Conservation (phyloP, 1,140 invertebrate species). For the Micrasema longulum region DNA sequence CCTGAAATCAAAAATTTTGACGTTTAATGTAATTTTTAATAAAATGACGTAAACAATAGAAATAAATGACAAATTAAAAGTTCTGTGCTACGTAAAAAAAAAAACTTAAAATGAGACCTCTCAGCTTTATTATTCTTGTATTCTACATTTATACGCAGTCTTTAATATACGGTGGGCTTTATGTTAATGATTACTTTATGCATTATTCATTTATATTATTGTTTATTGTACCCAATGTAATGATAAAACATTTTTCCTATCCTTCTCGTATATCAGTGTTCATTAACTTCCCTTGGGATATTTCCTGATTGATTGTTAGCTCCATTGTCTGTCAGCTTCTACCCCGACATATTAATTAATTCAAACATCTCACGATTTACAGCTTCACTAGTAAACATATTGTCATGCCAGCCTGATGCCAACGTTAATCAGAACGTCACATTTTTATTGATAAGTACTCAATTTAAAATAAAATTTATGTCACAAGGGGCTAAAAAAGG, state of each 20-base stretch:
- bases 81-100: neutral
- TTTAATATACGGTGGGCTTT: constrained; percentile 6
- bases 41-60: neutral
- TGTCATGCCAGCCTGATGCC: no score
- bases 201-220: no score
- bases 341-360: constrained; percentile 33
- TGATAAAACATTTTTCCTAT: no score
- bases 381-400: no score
- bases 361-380: constrained; percentile 23
- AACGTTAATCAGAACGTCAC: no score
- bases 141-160: constrained; percentile 12
- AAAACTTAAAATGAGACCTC: constrained; percentile 28
- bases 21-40: neutral
- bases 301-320: constrained; percentile 44
- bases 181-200: no score
- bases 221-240: no score
- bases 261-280: no score
- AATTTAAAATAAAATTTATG: no score
- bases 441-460: no score
- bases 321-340: constrained; percentile 44
- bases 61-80: neutral
- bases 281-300: no score
- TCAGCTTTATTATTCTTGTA: neutral
- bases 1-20: constrained; percentile 3
- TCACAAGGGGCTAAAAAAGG: no score